Base-by-base conservation (phyloP, 1,140 invertebrate species). In the Spodoptera litura region DNA sequence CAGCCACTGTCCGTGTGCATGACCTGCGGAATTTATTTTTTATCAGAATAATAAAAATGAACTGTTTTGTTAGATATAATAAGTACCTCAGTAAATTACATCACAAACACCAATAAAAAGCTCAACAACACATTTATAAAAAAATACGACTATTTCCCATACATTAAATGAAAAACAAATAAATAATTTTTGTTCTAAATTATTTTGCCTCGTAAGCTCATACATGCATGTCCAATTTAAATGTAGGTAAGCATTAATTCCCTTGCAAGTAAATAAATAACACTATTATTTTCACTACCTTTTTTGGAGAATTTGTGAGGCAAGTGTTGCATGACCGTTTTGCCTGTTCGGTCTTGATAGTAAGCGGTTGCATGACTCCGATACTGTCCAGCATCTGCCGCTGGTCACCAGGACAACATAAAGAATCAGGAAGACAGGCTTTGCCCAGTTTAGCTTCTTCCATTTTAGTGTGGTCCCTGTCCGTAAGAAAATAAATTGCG, bases 271-370 rank as follows among this genome's bases (percentile, higher is more conserved):
- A 68, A 68, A 52, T 52, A 52, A 20, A 68, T 27, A 68, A 49
- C 64, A 52, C 44, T 68, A 68, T 68, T 64, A 68, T 68, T 52
- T 52, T 55, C 20, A 35, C 12, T 79, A 92, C 91, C 86, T 95
- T 95, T 82, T 94, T 94, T 10, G 93, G 93, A 25, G 93, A 94
- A 71, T 89, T 93, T 20, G 91, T 92, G 12, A 93, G 85, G 78
- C 92, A 94, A 6, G 92, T 93, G 73, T 94, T 95, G 84, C 92
- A 94, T 52, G 90, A 88, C 12, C 93, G 85, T 56, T 92, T 91
- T 9, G 91, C 89, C 62, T 93, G 92, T 78, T 95, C 94, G 4
- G 93, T 94, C 83, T 95, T 95, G 79, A 95, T 94, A 27, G 93
- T 92, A 62, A 94, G 86, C n/a, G 93, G 93, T 77, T 94, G 92